A percentile compares a stretch with the other conserved stretches of the same genome.
Evolutionary conservation across 2,888 invertebrate genomes (phyloP).

Genomic region (Drosophila putrida): DNA sequence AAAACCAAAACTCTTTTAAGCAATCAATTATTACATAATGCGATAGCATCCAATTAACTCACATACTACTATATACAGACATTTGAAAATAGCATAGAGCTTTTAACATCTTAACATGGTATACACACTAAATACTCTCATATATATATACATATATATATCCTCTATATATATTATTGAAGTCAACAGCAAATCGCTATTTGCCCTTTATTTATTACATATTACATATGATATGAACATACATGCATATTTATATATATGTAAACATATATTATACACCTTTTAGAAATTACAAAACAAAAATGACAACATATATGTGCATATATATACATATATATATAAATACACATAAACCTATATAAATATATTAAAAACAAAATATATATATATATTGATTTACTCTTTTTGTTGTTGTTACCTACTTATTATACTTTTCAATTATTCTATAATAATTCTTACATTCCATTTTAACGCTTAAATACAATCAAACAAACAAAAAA

Average conservation of each 20-base stretch:
- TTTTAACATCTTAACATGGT: conserved; percentile 59
- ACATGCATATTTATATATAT: conserved; percentile 32
- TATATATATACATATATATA: no score
- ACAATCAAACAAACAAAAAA: conserved; percentile 24
- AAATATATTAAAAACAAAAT: conserved; percentile 36
- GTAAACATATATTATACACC: conserved; percentile 21
- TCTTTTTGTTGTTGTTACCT: conserved; percentile 22
- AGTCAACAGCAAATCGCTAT: conserved; percentile 38
- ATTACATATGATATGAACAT: conserved; percentile 16
- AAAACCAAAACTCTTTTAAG: conserved; percentile 24
- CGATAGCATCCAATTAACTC: conserved; percentile 43
- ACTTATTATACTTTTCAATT: conserved; percentile 62
- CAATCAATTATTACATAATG: conserved; percentile 33
- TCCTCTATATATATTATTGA: conserved; percentile 20
- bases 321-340: neutral
- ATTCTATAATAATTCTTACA: conserved; percentile 73
- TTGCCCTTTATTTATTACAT: conserved; percentile 44
- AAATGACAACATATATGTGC: no score
- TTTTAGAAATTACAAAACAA: no score
- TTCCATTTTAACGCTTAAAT: conserved; percentile 70
- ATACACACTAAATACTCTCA: conserved; percentile 32
- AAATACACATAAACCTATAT: conserved; percentile 6
- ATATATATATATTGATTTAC: neutral
- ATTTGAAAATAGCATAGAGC: conserved; percentile 49
- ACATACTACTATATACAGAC: conserved; percentile 23